Evolutionary conservation across 2,113 vertebrate genomes (phyloP), one percentile per base, ranked within the genome.

Genomic region (Mirza zaza): DNA sequence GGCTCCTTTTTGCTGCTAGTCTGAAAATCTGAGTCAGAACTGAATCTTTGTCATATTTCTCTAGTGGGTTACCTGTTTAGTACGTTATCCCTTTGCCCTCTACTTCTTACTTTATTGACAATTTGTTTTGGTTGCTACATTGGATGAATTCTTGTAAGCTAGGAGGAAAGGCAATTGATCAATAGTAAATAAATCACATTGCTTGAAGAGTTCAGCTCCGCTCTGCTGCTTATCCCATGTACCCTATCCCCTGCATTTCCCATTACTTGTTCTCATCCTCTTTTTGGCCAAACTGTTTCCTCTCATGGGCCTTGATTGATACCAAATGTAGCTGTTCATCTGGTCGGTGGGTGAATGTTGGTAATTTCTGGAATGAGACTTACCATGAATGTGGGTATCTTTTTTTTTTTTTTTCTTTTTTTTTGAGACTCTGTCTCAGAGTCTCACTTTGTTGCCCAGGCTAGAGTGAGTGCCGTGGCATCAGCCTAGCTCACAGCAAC

Each of bases 71-170:
- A 50, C 14, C 20, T 70, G 39, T 76, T 87, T 94, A 91, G 68
- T 65, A 75, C 10, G 20, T 95, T 92, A 85, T 39, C 29, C 0
- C 18, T 95, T 80, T 67, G 42, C 18, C 20, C 20, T 67, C 21
- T 85, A 57, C 42, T 29, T 91, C 55, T 83, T 63, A 68, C 32
- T 88, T 59, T 94, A 68, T 85, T 50, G 92, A 73, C 76, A 87
- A 71, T 4, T 42, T 71, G 15, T 73, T 83, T 77, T 57, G 87
- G 71, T 67, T 55, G 20, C 48, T 71, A 55, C 70, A 65, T 82
- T 65, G 57, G 57, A 67, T 79, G 61, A 81, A 68, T 82, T 23
- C 15, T 90, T 67, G 13, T 59, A 86, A 73, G 10, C 71, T 68
- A 10, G 67, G 15, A 88, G 34, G 25, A 83, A 95, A 86, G 63